Base-by-base conservation (phyloP, 2,888 invertebrate genomes). In the Apotomis turbidana region DNA sequence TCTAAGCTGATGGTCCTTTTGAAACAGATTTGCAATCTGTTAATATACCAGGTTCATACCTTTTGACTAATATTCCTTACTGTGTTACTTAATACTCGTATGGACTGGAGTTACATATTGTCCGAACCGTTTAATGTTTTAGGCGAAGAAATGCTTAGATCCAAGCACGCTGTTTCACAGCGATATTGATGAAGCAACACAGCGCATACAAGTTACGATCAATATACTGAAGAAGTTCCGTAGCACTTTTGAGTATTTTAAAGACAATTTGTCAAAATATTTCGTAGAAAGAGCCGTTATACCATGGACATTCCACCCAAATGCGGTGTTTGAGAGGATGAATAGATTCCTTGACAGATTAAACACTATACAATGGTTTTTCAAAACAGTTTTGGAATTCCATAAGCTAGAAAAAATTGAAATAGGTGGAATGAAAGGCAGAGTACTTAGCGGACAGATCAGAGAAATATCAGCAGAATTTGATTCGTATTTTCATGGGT, bases 401-500 rank as follows among this genome's bases (percentile, higher is more conserved):
- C 96, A 97, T 85, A 99, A 99, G 88, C 91, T 99, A 78, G 99
- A 99, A 90, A 98, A 98, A 90, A 96, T 99, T 62, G 99, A 99
- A 93, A 96, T 99, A 78, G 98, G 99, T 54, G 99, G 97, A 9
- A 94, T 97, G 82, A 96, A 97, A 83, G 98, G 98, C 9, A 94
- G 97, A 74, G 95, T 96, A 13, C 90, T 97, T 2, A 97, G 97
- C 81, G 94, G 95, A 4, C 95, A 97, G 80, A 96, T 98, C 59
- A 95, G 96, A 69, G 95, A 95, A 52, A 96, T 98, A 75, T 97
- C 96, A 76, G 95, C 95, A 13, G 97, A 98, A 85, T 98, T 98
- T 82, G 97, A 97, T 83, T 95, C 97, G 73, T 96, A 96, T 78
- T 97, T 97, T 84, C 95, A 96, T 46, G 95, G 96, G 3, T 98